phyloP scores from a whole-genome alignment of 2,113 vertebrate genomes.

The Globicephala melas region DNA sequence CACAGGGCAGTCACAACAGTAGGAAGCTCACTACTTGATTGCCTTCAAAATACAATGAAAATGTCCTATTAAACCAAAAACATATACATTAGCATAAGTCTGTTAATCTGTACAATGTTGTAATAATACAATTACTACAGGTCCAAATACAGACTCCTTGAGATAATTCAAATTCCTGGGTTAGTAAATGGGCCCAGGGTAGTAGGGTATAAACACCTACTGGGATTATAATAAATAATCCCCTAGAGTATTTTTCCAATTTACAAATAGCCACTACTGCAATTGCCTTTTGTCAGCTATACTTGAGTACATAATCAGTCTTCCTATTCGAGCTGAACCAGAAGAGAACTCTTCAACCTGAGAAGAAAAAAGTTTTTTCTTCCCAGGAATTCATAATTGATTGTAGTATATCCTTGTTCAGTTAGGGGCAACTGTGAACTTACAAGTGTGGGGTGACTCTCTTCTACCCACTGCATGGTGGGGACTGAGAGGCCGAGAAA shows the following conservation, averaged over 20 bases:
- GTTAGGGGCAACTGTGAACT: neutral
- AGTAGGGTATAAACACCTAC: neutral
- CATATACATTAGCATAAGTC: neutral
- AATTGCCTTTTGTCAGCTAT: neutral
- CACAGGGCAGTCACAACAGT: neutral
- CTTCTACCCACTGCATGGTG: rapidly evolving
- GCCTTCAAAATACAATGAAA: neutral
- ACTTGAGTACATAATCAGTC: neutral
- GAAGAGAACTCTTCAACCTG: neutral
- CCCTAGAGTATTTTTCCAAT: neutral
- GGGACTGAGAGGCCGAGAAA: neutral
- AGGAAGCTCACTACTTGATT: neutral
- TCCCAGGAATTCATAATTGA: neutral
- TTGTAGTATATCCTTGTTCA: neutral
- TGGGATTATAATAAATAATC: neutral
- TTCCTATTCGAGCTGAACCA: neutral
- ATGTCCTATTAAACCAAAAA: neutral
- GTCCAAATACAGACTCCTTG: neutral
- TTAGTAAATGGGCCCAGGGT: neutral
- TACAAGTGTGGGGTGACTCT: neutral
- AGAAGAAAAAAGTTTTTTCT: neutral
- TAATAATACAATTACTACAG: neutral
- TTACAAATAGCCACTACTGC: neutral
- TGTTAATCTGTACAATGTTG: neutral
- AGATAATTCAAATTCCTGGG: neutral